Base-by-base conservation (phyloP, 2,888 invertebrate genomes). In the Rhagonycha fulva region DNA sequence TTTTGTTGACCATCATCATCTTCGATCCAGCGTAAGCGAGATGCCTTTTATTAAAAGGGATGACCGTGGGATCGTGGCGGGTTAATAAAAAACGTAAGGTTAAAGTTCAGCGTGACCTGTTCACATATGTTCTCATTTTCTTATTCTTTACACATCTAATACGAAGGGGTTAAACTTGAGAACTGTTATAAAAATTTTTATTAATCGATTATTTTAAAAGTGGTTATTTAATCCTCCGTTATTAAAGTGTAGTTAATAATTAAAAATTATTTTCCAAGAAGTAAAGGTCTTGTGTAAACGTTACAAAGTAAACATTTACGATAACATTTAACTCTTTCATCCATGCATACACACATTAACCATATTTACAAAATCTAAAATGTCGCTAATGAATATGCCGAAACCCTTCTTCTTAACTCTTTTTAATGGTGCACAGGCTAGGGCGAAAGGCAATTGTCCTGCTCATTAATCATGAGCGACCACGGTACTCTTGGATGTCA, bases 401-500 rank as follows among this genome's bases (percentile, higher is more conserved):
- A 80, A 84, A 84, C 85, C 85, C 85, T 85, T 86, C 83, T 84
- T 84, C 86, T 85, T 85, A 84, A 77, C 78, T 80, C 79, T 80
- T 81, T 80, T 76, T 81, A 80, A 80, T 77, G 72, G 76, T 75
- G 80, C 78, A 80, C 79, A 80, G 80, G 79, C 78, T 75, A 78
- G 82, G 83, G 82, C 83, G 84, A 84, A 84, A 83, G 86, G 86
- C 87, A 86, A 87, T 87, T 87, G 87, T 87, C 84, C 86, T 83
- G 85, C 86, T 87, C 87, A 87, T 87, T 87, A 87, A 87, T 87
- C 87, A 87, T 84, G 83, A 83, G 85, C 85, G 84, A 84, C 84
- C 86, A 84, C 84, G 85, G 86, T 84, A 86, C 87, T 87, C 87
- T 87, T 87, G 87, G 83, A 86, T 86, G 87, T 88, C 88, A 88